A percentile compares a stretch with the other conserved stretches of the same genome.
Evolutionary conservation across 2,888 invertebrate species (phyloP).

Genomic region (Cremastobaeus sp.): DNA sequence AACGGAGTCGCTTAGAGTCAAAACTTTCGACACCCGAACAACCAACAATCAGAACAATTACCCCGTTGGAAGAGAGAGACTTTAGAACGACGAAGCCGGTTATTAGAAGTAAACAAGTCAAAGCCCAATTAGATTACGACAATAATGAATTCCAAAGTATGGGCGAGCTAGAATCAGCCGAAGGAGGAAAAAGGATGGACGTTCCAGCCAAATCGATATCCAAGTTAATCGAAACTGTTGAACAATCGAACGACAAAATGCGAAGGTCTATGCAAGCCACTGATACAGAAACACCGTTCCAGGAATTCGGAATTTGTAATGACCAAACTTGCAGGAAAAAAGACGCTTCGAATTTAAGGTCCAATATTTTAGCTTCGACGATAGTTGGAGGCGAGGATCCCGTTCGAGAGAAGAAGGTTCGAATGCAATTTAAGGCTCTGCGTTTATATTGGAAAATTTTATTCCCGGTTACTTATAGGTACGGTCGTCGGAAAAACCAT

Average conservation of each 20-base stretch:
- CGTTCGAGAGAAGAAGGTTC: background rate
- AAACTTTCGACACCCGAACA: too few relatives aligned
- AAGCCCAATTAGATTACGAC: background rate
- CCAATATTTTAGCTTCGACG: slow-evolving; percentile 8
- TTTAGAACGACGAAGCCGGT: background rate
- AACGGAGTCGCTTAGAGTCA: too few relatives aligned
- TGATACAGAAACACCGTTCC: background rate
- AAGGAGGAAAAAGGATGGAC: background rate
- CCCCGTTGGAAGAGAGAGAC: background rate
- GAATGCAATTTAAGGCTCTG: background rate
- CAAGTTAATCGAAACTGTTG: background rate
- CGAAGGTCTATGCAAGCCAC: background rate
- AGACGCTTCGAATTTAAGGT: background rate
- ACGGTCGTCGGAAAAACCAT: too few relatives aligned
- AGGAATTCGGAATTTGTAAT: background rate
- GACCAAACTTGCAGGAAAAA: background rate
- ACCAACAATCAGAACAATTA: too few relatives aligned
- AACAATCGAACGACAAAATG: slow-evolving; percentile 2
- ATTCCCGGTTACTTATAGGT: too few relatives aligned
- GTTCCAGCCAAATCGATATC: background rate
- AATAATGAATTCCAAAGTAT: background rate
- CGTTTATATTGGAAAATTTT: too few relatives aligned
- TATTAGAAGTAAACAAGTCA: background rate
- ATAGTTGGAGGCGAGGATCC: background rate
- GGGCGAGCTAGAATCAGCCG: background rate